Evolutionary conservation across 2,113 vertebrate species (phyloP).

Genomic region (Vanacampus margaritifer): DNA sequence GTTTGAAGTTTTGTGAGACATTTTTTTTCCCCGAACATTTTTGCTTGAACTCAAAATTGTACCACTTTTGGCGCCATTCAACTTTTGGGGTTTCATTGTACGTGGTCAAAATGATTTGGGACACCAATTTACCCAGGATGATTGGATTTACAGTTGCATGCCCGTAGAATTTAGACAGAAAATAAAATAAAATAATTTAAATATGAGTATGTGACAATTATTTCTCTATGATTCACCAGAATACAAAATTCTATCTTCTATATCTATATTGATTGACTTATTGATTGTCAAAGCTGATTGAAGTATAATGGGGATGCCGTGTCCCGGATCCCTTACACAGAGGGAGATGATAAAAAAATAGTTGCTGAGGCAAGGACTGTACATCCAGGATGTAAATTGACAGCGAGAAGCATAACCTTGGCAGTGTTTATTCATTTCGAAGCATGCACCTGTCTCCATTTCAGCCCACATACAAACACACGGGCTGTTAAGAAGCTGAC

Average conservation of each 20-base stretch:
- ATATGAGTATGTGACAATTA: too few species aligned
- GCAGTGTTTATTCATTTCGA: slow-evolving; percentile 5
- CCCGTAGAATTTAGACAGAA: too few species aligned
- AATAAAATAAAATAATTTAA: too few species aligned
- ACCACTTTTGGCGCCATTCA: too few species aligned
- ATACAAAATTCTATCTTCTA: too few species aligned
- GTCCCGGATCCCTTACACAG: neutral
- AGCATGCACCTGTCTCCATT: slow-evolving; percentile 19
- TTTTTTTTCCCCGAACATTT: too few species aligned
- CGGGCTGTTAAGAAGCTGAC: slow-evolving; percentile 5
- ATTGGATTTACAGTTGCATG: too few species aligned
- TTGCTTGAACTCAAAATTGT: too few species aligned
- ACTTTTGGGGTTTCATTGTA: too few species aligned
- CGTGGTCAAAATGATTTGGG: too few species aligned
- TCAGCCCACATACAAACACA: slow-evolving; percentile 25
- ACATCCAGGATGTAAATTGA: slow-evolving; percentile 48
- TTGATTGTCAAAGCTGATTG: neutral
- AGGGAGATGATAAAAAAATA: slow-evolving; percentile 34
- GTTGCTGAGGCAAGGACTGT: slow-evolving; percentile 50
- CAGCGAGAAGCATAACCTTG: slow-evolving; percentile 38
- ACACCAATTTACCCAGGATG: too few species aligned
- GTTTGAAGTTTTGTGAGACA: too few species aligned
- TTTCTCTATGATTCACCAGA: neutral
- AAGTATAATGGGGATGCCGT: neutral
- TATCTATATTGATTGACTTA: neutral